Base-by-base conservation (phyloP, 2,113 vertebrate genomes). In the Pungitius pungitius region DNA sequence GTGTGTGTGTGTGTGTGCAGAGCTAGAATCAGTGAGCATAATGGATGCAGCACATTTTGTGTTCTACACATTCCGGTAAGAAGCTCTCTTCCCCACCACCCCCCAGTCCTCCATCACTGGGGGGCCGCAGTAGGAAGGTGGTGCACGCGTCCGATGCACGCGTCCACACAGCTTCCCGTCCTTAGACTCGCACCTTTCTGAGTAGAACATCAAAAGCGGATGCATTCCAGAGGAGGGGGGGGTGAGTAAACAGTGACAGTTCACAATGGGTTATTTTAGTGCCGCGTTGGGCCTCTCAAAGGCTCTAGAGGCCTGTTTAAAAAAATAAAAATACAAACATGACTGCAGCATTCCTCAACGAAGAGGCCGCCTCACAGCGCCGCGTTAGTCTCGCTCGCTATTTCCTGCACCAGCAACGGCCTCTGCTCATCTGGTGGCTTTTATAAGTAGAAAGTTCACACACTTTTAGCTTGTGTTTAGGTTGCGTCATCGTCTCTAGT, bases 201-300 rank as follows among this genome's bases (percentile, higher is more conserved):
- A 96, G 95, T 95, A 76, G 81, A 70, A 90, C 86, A 93, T 92
- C 84, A 92, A 87, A 95, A 94, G 94, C 64, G 78, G 84, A 85
- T 75, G 76, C 71, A 87, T 87, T 86, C 83, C 84, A 77, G 69
- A 78, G 72, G 62, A 59, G 33, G 42, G 61, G 51, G 63, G 57
- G 45, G 70, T 95, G 90, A 93, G 95, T 96, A 96, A 97, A 96
- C 95, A 85, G 89, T 95, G 94, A 95, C 94, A 93, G 94, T 93
- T 95, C 93, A 94, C 94, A 94, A 93, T 95, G 92, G 94, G 93
- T 95, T 95, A 93, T 95, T 96, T 95, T 93, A 95, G 92, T 91
- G 79, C 85, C 86, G 93, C 91, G 88, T 95, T 94, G 94, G 94
- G 95, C 93, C 95, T 95, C 93, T 90, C 88, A 86, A 87, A 94